Evolutionary conservation across 2,888 invertebrate species (phyloP), one percentile per base, ranked within the genome.

Genomic region (Pollenia angustigena): DNA sequence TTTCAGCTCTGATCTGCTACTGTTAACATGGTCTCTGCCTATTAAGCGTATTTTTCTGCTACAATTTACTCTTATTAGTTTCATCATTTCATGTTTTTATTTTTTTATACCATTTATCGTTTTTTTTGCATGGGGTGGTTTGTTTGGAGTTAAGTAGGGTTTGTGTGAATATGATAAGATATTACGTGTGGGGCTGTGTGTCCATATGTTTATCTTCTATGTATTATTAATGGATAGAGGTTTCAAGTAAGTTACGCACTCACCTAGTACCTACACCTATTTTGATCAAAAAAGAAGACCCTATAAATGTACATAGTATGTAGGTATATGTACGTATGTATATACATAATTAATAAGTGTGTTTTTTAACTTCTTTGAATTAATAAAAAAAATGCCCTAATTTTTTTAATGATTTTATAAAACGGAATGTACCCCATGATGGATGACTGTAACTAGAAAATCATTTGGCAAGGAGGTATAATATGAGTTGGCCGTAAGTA

Each of bases 111-210:
- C 8, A 23, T n/a, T 52, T 32, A 32, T 32, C 8, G 6, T 32
- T 75, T 69, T 68, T 82, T 82, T 76, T 62, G 44, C 72, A 62
- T 18, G 50, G 85, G 81, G 81, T 81, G 68, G 81, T 12, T 71
- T 74, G 50, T 16, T 40, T 64, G 71, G 11, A 44, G 50, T 66
- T 52, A 42, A 68, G 69, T 54, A 46, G 4, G 6, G 6, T 54
- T 62, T 71, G 52, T 54, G 11, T 75, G 54, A 54, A 44, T 50
- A 68, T 68, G 18, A 32, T 32, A 32, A 6, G 32, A 32, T 32
- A 32, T 32, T 32, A 32, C 32, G 6, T 32, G 32, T 32, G 32
- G 32, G 32, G 4, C 32, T 32, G 4, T 1, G 6, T 32, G 32
- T 6, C 32, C 32, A 32, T 32, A 32, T 32, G 32, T 32, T 32